Percentiles rank a stretch among this genome's conserved stretches.
These are phyloP conservation scores for Aphaenogaster floridana DNA, from an alignment of 1,140 invertebrate genomes.

Conservation along the genomic window DNA sequence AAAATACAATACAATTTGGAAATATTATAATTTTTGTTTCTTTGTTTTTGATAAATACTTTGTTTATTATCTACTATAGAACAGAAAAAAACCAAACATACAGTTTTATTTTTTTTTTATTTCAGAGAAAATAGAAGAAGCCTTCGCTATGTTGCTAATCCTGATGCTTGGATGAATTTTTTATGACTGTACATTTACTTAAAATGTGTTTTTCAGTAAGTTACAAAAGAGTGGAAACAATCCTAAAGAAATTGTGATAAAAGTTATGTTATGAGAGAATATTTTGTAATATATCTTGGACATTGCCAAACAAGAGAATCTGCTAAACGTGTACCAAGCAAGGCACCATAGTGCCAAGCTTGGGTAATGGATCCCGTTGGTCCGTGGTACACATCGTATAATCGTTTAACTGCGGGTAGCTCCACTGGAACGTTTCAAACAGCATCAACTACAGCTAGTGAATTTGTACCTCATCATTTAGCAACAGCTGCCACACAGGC, in stretches of 20 bases:
- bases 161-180: slow-evolving; percentile 39
- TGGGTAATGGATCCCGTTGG: slow-evolving; percentile 92
- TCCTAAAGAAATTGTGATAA: slow-evolving; percentile 57
- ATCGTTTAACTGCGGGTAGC: slow-evolving; percentile 89
- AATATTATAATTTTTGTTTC: not conserved
- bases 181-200: slow-evolving; percentile 48
- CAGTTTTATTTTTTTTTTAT: slow-evolving; percentile 37
- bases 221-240: slow-evolving; percentile 31
- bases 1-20: not conserved
- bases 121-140: slow-evolving; percentile 64
- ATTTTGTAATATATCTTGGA: slow-evolving; percentile 49
- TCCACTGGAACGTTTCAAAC: slow-evolving; percentile 87
- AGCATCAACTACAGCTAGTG: slow-evolving; percentile 85
- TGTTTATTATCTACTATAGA: slow-evolving; percentile 12
- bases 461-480: slow-evolving; percentile 89
- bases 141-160: slow-evolving; percentile 36
- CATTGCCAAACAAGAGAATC: slow-evolving; percentile 63
- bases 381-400: slow-evolving; percentile 93
- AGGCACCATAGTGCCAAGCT: slow-evolving; percentile 81
- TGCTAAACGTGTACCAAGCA: slow-evolving; percentile 73
- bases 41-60: not conserved
- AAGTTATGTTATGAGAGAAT: slow-evolving; percentile 75
- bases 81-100: not conserved
- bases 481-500: slow-evolving; percentile 84
- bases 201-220: slow-evolving; percentile 50